Evolutionary conservation across 1,140 invertebrate species (phyloP).

Genomic region (Druon quercuslanigerum): DNA sequence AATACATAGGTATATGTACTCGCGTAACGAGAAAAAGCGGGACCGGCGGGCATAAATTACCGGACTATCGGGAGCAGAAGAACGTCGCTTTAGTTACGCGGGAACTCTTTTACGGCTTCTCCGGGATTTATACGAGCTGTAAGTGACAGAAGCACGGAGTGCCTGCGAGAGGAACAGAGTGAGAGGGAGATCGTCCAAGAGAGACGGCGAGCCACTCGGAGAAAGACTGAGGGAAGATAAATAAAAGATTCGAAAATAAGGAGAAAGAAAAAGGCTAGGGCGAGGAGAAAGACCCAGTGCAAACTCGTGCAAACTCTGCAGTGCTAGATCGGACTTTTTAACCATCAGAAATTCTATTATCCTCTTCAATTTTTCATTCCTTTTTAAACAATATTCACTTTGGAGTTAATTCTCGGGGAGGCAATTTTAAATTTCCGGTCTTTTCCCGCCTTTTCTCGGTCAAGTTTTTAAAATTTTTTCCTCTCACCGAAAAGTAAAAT

Average conservation of each 20-base stretch:
- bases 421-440: too few relatives aligned
- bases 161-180: slow-evolving; percentile 43
- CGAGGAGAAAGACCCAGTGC: not conserved
- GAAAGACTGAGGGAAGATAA: slow-evolving; percentile 43
- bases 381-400: too few relatives aligned
- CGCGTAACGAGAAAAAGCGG: slow-evolving; percentile 46
- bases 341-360: slow-evolving; percentile 30
- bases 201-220: slow-evolving; percentile 12
- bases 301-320: slow-evolving; percentile 32
- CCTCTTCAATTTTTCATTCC: slow-evolving; percentile 4
- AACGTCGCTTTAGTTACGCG: slow-evolving; percentile 56
- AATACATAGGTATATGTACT: slow-evolving; percentile 46
- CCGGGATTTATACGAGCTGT: slow-evolving; percentile 66
- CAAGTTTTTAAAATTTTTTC: too few relatives aligned
- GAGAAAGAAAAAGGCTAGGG: slow-evolving; percentile 14
- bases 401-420: too few relatives aligned
- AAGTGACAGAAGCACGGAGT: slow-evolving; percentile 65
- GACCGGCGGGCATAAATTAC: slow-evolving; percentile 61
- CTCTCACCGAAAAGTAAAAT: too few relatives aligned
- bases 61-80: slow-evolving; percentile 61
- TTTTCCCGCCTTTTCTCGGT: too few relatives aligned
- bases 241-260: slow-evolving; percentile 52
- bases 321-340: slow-evolving; percentile 14
- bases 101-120: slow-evolving; percentile 58
- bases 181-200: not conserved